Evolutionary conservation across 1,140 invertebrate genomes (phyloP).

Genomic region (Neodiprion pinetum): DNA sequence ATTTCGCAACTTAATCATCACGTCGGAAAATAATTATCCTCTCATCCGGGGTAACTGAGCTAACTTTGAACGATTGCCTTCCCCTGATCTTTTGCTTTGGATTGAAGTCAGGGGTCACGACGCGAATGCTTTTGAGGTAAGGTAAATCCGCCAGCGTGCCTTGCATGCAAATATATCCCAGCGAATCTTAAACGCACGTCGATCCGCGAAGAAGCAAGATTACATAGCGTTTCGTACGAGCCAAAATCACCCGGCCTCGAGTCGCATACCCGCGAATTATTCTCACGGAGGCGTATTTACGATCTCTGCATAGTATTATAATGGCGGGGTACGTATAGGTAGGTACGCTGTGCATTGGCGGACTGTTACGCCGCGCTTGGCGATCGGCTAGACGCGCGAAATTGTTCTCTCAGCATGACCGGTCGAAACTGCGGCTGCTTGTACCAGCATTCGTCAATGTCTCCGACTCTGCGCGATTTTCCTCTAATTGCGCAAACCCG

Average conservation of each 20-base stretch:
- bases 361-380: too few species aligned
- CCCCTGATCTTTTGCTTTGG: too few species aligned
- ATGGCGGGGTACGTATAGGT: constrained; percentile 16
- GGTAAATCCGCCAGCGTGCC: not conserved
- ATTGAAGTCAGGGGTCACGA: too few species aligned
- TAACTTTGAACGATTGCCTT: too few species aligned
- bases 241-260: constrained; percentile 23
- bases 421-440: not conserved
- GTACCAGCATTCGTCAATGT: not conserved
- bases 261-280: constrained; percentile 14
- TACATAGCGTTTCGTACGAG: too few species aligned
- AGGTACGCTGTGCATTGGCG: too few species aligned
- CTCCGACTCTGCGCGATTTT: not conserved
- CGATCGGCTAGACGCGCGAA: not conserved
- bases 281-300: constrained; percentile 9
- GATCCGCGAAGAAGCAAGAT: constrained; percentile 7
- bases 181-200: not conserved
- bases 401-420: not conserved
- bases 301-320: constrained; percentile 26
- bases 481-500: not conserved
- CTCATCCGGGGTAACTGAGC: too few species aligned
- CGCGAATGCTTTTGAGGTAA: too few species aligned
- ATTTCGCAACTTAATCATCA: too few species aligned
- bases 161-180: constrained; percentile 7
- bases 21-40: too few species aligned